Conservation (phyloP, 2,113 vertebrate genomes). For the Tichodroma muraria region DNA sequence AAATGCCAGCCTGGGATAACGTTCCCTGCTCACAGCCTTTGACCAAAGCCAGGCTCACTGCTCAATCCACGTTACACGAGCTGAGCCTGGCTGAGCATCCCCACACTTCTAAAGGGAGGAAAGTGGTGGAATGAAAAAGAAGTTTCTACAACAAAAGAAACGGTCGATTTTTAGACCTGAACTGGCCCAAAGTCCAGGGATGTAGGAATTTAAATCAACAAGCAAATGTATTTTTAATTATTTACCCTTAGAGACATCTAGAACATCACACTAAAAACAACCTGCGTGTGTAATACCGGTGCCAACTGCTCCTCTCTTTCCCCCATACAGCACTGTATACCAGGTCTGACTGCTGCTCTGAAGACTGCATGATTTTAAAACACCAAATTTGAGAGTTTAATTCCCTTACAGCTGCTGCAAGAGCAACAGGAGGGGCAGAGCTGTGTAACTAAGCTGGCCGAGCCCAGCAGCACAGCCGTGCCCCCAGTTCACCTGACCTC, state of each 20-base stretch:
- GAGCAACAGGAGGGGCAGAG: background rate
- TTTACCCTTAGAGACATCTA: background rate
- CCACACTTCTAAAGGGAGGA: background rate
- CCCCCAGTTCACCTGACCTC: background rate
- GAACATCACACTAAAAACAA: background rate
- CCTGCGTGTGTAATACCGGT: background rate
- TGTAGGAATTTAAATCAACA: background rate
- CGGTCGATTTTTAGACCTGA: background rate
- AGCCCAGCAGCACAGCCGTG: background rate
- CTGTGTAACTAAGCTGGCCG: accelerated
- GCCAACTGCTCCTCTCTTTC: background rate
- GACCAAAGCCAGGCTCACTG: background rate
- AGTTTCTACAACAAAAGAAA: background rate
- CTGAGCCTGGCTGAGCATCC: background rate
- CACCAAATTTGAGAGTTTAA: background rate
- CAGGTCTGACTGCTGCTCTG: background rate
- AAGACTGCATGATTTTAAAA: accelerated
- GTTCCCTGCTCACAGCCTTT: background rate
- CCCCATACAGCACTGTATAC: accelerated
- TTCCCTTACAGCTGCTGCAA: background rate
- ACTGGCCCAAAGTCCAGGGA: background rate
- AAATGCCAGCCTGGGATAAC: background rate
- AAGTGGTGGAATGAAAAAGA: background rate
- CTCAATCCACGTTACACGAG: accelerated
- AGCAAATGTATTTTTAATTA: background rate